These are phyloP conservation scores for Clistopyga incitator DNA, from an alignment of 2,888 invertebrate genomes.

Conservation along the genomic window DNA sequence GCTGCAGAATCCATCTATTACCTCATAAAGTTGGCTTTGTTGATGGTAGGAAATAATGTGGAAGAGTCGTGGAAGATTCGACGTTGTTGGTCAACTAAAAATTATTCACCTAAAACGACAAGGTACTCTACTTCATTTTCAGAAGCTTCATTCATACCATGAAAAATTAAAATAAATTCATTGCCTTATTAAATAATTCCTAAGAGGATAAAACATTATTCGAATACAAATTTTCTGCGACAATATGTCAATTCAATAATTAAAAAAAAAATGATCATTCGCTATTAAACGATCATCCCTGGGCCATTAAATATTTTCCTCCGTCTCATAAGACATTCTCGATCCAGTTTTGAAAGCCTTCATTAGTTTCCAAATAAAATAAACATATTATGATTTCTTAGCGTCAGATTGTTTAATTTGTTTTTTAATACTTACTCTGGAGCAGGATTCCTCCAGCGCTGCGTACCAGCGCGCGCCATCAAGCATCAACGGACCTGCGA, in stretches of 20 bases:
- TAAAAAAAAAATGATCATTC: too few species aligned
- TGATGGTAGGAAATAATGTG: too few species aligned
- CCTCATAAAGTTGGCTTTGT: too few species aligned
- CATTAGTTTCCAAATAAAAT: neutral
- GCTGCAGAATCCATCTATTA: too few species aligned
- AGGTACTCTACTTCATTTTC: too few species aligned
- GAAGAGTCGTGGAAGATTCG: too few species aligned
- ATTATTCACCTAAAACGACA: too few species aligned
- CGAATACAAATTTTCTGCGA: neutral
- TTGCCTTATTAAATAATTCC: neutral
- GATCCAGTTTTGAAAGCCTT: too few species aligned
- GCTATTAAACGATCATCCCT: too few species aligned
- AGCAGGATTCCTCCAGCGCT: constrained; percentile 91
- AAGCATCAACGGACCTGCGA: constrained; percentile 86
- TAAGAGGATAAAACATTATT: neutral
- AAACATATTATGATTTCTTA: neutral
- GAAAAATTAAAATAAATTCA: neutral
- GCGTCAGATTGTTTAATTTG: neutral
- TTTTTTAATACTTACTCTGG: constrained; percentile 87
- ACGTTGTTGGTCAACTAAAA: too few species aligned
- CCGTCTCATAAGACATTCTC: too few species aligned
- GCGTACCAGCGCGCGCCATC: constrained; percentile 92
- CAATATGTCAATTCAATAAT: neutral
- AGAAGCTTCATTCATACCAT: neutral
- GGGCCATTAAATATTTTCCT: too few species aligned